Conservation (phyloP, 1,140 invertebrate species). For the Bombus huntii region DNA sequence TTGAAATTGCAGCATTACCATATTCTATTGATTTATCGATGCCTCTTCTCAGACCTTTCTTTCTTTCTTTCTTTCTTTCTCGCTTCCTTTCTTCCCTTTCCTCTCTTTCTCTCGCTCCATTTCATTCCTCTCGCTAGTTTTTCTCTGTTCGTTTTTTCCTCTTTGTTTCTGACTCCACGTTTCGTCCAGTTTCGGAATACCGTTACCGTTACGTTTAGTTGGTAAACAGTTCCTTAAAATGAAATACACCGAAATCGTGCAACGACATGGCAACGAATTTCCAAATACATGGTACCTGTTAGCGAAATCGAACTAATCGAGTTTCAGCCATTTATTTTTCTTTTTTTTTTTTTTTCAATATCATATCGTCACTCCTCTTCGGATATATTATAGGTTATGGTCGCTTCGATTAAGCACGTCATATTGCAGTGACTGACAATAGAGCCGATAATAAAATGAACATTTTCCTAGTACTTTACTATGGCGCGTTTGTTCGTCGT, state of each 20-base stretch:
- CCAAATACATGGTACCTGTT: background rate
- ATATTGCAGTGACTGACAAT: background rate
- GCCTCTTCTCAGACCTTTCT: constrained; percentile 67
- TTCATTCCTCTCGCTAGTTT: constrained; percentile 1
- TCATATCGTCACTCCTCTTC: background rate
- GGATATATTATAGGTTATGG: background rate
- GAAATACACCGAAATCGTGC: background rate
- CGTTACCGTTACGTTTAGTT: constrained; percentile 48
- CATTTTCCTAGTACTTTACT: background rate
- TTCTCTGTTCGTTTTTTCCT: background rate
- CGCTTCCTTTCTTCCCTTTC: constrained; percentile 21
- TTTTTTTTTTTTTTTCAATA: background rate
- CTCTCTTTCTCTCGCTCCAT: background rate
- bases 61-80: constrained; percentile 48
- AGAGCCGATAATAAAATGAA: background rate
- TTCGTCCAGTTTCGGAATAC: background rate
- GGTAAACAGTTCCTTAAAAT: background rate
- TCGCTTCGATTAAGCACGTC: background rate
- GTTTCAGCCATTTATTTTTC: background rate
- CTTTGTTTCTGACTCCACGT: background rate
- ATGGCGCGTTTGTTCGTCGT: background rate
- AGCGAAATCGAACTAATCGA: background rate
- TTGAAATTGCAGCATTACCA: constrained; percentile 81
- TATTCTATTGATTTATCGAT: constrained; percentile 82
- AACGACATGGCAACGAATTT: background rate